Evolutionary conservation across 1,140 invertebrate genomes (phyloP).

Genomic region (Sminthurinus signatus): DNA sequence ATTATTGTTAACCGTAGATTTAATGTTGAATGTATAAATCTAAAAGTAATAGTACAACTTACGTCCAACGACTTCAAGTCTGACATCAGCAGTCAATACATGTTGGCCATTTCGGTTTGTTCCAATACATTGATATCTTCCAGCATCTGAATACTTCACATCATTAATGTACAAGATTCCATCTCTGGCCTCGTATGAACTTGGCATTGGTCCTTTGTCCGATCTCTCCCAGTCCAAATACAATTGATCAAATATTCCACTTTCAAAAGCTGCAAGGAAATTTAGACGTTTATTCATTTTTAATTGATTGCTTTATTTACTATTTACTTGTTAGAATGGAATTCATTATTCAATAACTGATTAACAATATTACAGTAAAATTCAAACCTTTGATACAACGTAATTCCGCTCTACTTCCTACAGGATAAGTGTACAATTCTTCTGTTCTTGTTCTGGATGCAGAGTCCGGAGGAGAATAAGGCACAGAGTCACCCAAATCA

Average conservation of each 20-base stretch:
- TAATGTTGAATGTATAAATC: too few species aligned
- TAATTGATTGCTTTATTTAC: too few species aligned
- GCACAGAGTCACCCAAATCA: slow-evolving; percentile 50
- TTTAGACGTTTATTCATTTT: too few species aligned
- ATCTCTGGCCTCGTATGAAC: slow-evolving; percentile 52
- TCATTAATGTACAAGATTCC: slow-evolving; percentile 58
- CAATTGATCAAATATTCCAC: slow-evolving; percentile 39
- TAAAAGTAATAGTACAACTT: slow-evolving; percentile 43
- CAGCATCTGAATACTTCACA: slow-evolving; percentile 58
- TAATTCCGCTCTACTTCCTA: slow-evolving; percentile 59
- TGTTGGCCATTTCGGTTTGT: slow-evolving; percentile 46
- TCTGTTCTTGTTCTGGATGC: slow-evolving; percentile 43
- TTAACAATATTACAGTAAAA: not conserved
- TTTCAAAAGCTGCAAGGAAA: slow-evolving; percentile 33
- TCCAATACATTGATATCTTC: slow-evolving; percentile 69
- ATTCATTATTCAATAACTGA: not conserved
- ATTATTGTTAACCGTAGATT: too few species aligned
- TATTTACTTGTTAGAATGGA: too few species aligned
- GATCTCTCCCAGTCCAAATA: slow-evolving; percentile 57
- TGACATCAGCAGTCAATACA: slow-evolving; percentile 49
- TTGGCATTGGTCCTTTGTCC: slow-evolving; percentile 56
- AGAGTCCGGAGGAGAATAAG: not conserved
- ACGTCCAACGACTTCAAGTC: slow-evolving; percentile 54
- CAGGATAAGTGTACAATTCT: slow-evolving; percentile 50
- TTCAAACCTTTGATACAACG: slow-evolving; percentile 54